Conservation (phyloP, 2,113 vertebrate genomes). For the Ammodytes dubius region DNA sequence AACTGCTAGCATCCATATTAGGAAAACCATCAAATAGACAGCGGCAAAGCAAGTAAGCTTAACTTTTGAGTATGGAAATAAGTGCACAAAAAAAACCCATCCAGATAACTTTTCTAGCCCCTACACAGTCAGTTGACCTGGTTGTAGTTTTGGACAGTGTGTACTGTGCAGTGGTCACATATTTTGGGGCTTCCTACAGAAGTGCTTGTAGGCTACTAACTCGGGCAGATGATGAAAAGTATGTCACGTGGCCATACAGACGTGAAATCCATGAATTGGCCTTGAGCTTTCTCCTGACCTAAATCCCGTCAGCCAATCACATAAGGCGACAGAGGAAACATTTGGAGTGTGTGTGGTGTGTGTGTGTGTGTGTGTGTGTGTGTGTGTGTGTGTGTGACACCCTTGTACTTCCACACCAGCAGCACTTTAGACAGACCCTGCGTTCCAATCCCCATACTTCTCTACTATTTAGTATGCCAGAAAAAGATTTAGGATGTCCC, state of each 20-base stretch:
- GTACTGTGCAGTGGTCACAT: background rate
- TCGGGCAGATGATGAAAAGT: background rate
- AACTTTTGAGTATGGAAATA: background rate
- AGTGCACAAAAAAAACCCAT: too few species aligned
- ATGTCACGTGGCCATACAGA: background rate
- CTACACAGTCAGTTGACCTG: too few species aligned
- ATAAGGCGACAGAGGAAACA: conserved; percentile 29
- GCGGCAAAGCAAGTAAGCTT: background rate
- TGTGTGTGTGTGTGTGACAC: background rate
- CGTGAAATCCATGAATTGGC: background rate
- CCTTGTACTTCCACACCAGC: too few species aligned
- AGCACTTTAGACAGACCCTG: conserved; percentile 3
- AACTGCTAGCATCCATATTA: background rate
- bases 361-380: too few species aligned
- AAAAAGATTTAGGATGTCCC: too few species aligned
- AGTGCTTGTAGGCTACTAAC: too few species aligned
- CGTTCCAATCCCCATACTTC: too few species aligned
- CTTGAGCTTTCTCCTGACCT: conserved; percentile 66
- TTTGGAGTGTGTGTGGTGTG: conserved; percentile 41
- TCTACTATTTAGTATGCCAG: too few species aligned
- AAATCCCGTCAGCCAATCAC: conserved; percentile 64
- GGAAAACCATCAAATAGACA: background rate
- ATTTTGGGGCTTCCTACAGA: background rate
- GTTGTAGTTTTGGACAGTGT: background rate
- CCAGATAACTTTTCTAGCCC: too few species aligned